Base-by-base conservation (phyloP, 2,113 vertebrate species). In the Buteo buteo region DNA sequence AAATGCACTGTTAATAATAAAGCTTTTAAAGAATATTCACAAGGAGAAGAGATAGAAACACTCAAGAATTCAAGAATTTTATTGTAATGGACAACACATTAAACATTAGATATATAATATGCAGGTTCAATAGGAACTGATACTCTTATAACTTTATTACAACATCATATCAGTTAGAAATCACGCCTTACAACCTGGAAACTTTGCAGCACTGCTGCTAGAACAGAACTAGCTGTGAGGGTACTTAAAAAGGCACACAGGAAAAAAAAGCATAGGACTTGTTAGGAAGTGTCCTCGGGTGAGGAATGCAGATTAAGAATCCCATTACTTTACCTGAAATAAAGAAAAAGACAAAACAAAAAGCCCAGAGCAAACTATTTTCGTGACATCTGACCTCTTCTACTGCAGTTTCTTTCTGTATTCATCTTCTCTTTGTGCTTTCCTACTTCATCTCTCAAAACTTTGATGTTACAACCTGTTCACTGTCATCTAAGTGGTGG, bases 41-140 rank as follows among this genome's bases (percentile, higher is more conserved):
- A 36, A 78, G 70, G 67, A 94, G 57, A 94, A 95, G 72, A 94
- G 86, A 96, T 54, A 93, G 94, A 95, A 96, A 91, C 93, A 92
- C 47, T 79, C 54, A 57, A 61, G 77, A 79, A 93, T 62, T 86
- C 45, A 94, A 92, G 21, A 20, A 40, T 82, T 97, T 97, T 97
- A 94, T 97, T 96, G 86, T 49, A 85, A 96, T 36, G 36, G 73
- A 87, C 52, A 87, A 85, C 91, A 91, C 36, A 91, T 92, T 71
- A 76, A 93, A 95, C 78, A 97, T 78, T 8, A 86, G 50, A 55
- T 44, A 65, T 61, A 45, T 64, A 84, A 65, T 47, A 79, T 3
- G 65, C 40, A 87, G 54, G 73, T 66, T 55, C 91, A 90, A 57
- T 45, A 87, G 81, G 49, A 94, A 45, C n/a, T 62, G 62, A 82